Base-by-base conservation (phyloP, 2,113 vertebrate genomes). In the Prionailurus bengalensis region DNA sequence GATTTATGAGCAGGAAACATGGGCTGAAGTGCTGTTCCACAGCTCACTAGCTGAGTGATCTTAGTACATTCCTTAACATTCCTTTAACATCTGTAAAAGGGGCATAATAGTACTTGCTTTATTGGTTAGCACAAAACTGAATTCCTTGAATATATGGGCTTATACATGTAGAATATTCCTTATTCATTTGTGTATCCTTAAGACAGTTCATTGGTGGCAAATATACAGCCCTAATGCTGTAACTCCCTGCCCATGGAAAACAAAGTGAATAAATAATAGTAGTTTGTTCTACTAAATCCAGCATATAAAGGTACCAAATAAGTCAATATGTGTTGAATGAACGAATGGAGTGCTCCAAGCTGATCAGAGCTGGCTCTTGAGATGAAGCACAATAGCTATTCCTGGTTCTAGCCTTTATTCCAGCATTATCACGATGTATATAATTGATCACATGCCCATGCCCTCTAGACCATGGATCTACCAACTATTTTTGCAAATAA, bases 1-100 rank as follows among this genome's bases (percentile, higher is more conserved):
- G 55, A 90, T 94, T 98, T 96, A 89, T 76, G 74, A 82, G 36
- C 42, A 31, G 42, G 65, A 97, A 33, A 90, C 36, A 79, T 48
- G 48, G 63, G 51, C 80, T 97, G 61, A 70, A 65, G 63, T 66
- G n/a, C 78, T 82, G 1, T 80, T 66, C 39, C 85, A 8, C 58
- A 87, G 65, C 78, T 95, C 74, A 19, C 48, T 61, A 76, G 73
- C 61, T 84, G 70, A 79, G 63, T 55, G 70, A 91, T 74, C 55
- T 81, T 68, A 53, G 31, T 82, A 78, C 13, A 53, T 45, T 84
- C 29, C 27, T 73, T n/a, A 90, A 73, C 3, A 55, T 91, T 36
- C 80, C 33, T 84, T 86, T 58, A 94, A 79, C n/a, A 74, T 96
- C 73, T 96, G 8, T 79, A 68, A 92, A 94, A 89, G 78, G 33